Evolutionary conservation across 1,140 invertebrate genomes (phyloP), one percentile per base, ranked within the genome.

Genomic region (Paraescarpia echinospica): DNA sequence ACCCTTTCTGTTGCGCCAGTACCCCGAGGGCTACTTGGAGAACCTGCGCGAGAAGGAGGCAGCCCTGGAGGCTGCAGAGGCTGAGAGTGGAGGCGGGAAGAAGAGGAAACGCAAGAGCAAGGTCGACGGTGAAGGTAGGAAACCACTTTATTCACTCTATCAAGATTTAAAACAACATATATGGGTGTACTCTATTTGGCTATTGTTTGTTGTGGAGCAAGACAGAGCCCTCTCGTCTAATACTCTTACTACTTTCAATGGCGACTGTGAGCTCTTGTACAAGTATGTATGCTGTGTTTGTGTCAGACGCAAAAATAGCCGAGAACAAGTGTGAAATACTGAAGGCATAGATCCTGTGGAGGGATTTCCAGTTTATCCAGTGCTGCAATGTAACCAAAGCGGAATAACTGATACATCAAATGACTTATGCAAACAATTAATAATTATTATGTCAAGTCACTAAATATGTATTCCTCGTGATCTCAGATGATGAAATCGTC

Each of bases 21-120:
- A 98, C 96, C 98, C 98, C 27, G 97, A 98, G 90, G 97, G 97
- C n/a, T 98, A 98, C 95, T 97, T 34, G 97, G 95, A 93, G 94
- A 95, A 89, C 93, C 89, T 92, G 88, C 92, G 93, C 89, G 94
- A 94, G 41, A 94, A 93, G 91, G 93, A 92, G 48, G 92, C 35
- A 18, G 93, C 93, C 33, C 89, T 33, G 51, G 93, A 94, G 34
- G 91, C 92, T 77, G 93, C 93, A 51, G 92, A 93, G 22, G 90
- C 92, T 35, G 93, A 94, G 92, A 93, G 94, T 94, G 92, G 93
- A 91, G 94, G 95, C 93, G 88, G 95, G 93, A 95, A 94, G 93
- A 91, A 93, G 31, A 94, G 90, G 91, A 89, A 92, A 34, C 35
- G 92, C 27, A 92, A 93, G 90, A 93, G 92, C 34, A 93, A 34